Conservation (phyloP, 2,888 invertebrate species). For the Epinotia nisella region DNA sequence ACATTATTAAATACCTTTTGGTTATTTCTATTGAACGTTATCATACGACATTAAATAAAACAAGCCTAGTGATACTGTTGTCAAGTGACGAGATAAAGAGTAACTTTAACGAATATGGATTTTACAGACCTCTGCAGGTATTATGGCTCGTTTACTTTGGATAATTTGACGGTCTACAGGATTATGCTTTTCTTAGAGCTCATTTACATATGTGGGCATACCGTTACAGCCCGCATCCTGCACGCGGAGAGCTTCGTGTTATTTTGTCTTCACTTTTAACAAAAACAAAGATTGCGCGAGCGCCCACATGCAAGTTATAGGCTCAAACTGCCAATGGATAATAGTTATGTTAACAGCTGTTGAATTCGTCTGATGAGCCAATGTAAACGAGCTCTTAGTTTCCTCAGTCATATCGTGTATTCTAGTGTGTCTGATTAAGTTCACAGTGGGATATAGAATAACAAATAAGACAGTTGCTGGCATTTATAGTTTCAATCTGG, state of each 20-base stretch:
- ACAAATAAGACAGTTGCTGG: slow-evolving; percentile 17
- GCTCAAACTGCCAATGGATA: too few relatives aligned
- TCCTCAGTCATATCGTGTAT: neutral
- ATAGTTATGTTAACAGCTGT: neutral
- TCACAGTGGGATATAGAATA: slow-evolving; percentile 3
- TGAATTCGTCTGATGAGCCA: neutral
- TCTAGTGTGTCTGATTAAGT: neutral
- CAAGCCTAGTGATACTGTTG: neutral
- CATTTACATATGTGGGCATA: too few relatives aligned
- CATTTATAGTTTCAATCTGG: slow-evolving; percentile 56
- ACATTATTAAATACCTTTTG: neutral
- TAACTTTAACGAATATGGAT: neutral
- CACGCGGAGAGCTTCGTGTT: too few relatives aligned
- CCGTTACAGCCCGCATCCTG: too few relatives aligned
- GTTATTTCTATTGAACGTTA: neutral
- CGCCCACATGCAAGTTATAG: too few relatives aligned
- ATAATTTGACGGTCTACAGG: too few relatives aligned
- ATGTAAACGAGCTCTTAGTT: neutral
- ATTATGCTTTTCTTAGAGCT: too few relatives aligned
- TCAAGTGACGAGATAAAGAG: neutral
- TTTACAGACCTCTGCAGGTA: too few relatives aligned
- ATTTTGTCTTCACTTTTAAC: too few relatives aligned
- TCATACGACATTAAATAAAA: neutral
- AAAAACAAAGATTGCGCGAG: too few relatives aligned
- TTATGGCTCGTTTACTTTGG: too few relatives aligned